phyloP scores from a whole-genome alignment of 2,113 vertebrate genomes.

The Rhea americana region DNA sequence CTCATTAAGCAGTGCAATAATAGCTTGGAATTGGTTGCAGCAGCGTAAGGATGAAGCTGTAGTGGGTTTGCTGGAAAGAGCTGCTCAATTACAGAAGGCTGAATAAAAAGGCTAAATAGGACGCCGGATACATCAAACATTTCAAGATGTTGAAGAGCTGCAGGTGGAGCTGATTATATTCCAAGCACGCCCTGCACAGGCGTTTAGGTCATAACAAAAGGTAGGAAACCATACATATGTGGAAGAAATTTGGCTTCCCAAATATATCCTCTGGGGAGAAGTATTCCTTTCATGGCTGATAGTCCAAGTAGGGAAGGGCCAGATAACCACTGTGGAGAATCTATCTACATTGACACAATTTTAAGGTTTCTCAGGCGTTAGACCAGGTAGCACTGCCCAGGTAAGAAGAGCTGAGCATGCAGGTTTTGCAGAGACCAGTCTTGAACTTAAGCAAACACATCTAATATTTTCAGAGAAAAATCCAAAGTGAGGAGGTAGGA shows the following conservation, averaged over 20 bases:
- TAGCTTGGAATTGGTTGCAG: slow-evolving; percentile 49
- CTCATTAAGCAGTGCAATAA: slow-evolving; percentile 71
- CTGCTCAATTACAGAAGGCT: slow-evolving; percentile 9
- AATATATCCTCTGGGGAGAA: neutral
- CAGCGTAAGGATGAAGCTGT: slow-evolving; percentile 38
- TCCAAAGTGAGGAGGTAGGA: neutral
- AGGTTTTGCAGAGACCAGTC: neutral
- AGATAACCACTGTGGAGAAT: neutral
- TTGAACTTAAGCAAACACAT: neutral
- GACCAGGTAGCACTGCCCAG: neutral
- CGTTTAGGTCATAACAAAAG: neutral
- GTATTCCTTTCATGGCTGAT: neutral
- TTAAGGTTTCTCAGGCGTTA: neutral
- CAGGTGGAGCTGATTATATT: neutral
- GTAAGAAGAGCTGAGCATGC: neutral
- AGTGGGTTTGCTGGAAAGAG: slow-evolving; percentile 35
- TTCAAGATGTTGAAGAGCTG: neutral
- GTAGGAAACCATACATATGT: neutral
- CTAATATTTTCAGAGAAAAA: neutral
- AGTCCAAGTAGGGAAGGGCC: neutral
- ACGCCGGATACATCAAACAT: neutral
- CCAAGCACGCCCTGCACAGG: neutral
- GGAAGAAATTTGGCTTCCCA: neutral
- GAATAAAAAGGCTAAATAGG: neutral
- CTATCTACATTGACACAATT: neutral